These are phyloP conservation scores for Microcebus tavaratra DNA, from an alignment of 2,113 vertebrate species.

Conservation along the genomic window DNA sequence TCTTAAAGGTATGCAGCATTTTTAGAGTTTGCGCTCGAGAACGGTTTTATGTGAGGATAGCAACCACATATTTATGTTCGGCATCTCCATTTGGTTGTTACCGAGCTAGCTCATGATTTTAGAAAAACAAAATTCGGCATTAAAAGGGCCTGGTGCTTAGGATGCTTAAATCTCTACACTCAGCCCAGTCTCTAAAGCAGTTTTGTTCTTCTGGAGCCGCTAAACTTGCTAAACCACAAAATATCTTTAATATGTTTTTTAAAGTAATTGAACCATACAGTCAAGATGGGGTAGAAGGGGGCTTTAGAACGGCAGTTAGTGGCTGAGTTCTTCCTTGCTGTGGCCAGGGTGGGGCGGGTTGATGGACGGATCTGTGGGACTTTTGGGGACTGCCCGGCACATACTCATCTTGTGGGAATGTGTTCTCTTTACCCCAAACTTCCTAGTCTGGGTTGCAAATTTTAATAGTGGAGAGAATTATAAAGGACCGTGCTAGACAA, in stretches of 20 bases:
- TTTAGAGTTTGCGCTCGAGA: background rate
- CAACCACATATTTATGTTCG: constrained; percentile 30
- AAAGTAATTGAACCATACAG: background rate
- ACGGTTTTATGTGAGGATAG: background rate
- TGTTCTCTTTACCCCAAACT: background rate
- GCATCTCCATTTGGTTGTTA: background rate
- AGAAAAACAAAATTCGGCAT: background rate
- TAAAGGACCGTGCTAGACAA: background rate
- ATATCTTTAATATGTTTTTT: background rate
- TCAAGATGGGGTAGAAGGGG: background rate
- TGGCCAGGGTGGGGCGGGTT: background rate
- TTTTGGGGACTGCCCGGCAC: background rate
- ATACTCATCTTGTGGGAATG: background rate
- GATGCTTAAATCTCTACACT: background rate
- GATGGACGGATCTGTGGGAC: background rate
- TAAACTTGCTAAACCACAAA: constrained; percentile 17
- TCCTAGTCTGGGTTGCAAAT: background rate
- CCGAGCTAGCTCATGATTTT: constrained; percentile 17
- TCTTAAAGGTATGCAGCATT: background rate
- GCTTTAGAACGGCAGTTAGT: background rate
- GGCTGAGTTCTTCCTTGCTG: background rate
- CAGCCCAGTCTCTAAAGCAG: background rate
- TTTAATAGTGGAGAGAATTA: background rate
- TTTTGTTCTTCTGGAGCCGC: background rate
- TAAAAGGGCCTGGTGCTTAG: background rate